Base-by-base conservation (phyloP, 2,113 vertebrate species). In the Tapirus terrestris region DNA sequence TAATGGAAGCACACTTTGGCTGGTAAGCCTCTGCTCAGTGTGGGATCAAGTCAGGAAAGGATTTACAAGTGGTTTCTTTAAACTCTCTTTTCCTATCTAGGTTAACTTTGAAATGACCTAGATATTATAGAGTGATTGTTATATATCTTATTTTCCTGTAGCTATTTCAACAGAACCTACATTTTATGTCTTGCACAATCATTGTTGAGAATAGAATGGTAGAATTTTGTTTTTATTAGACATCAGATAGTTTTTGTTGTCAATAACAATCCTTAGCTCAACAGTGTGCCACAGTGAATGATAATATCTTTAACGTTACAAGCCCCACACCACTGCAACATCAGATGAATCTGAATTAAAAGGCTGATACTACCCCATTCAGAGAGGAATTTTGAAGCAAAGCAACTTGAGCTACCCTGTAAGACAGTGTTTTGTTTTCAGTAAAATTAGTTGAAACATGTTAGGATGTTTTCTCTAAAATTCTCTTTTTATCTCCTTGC, bases 141-240 rank as follows among this genome's bases (percentile, higher is more conserved):
- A 60, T 29, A 18, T 61, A 60, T 79, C 95, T 92, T 94, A 81
- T 87, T 91, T 89, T 86, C 58, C 70, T 86, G 5, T 23, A 89
- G 56, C 11, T 73, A 92, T n/a, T 93, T 79, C 48, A 72, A 75
- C 48, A 93, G 10, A 89, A 23, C 21, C n/a, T n/a, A 14, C 5
- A n/a, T 60, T 87, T 72, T 58, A 60, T 75, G 29, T 31, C 21
- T 92, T 87, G 20, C 25, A 39, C 45, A 36, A 31, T 70, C 33
- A 73, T 33, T 33, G 5, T 60, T 83, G 7, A 75, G 58, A 90
- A 58, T 36, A 25, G 21, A 84, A 60, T 56, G 53, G 18, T 31
- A 80, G 36, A 31, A 43, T 48, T 39, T 84, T 77, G n/a, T 58
- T 82, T 85, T 85, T 8, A n/a, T 67, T 81, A 60, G 56, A 29